These are phyloP conservation scores for Drosophila neotestacea DNA, from an alignment of 2,888 invertebrate genomes.

Conservation along the genomic window DNA sequence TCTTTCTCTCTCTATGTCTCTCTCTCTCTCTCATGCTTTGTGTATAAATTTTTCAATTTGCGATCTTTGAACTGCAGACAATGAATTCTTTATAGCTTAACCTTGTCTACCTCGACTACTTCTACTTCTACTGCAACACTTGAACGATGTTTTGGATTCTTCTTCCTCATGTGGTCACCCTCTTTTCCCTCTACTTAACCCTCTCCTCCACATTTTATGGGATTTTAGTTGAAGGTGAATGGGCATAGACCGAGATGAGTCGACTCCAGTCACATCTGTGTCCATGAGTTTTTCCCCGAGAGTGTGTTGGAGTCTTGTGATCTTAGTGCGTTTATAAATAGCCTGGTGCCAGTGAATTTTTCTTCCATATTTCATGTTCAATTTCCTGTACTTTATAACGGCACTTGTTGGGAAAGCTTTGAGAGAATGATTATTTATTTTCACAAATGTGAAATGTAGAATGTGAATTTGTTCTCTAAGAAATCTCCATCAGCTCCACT, in stretches of 20 bases:
- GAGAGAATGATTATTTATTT: slow-evolving; percentile 19
- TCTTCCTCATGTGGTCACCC: slow-evolving; percentile 44
- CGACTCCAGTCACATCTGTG: slow-evolving; percentile 33
- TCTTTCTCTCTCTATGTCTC: slow-evolving; percentile 11
- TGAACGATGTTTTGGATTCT: slow-evolving; percentile 17
- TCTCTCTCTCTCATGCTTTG: slow-evolving; percentile 25
- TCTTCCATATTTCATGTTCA: slow-evolving; percentile 50
- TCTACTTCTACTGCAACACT: slow-evolving; percentile 18
- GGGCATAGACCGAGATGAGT: slow-evolving; percentile 27
- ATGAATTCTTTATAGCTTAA: slow-evolving; percentile 81
- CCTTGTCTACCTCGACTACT: slow-evolving; percentile 65
- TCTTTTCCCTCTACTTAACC: background rate
- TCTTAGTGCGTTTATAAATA: slow-evolving; percentile 64
- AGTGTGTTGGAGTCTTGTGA: slow-evolving; percentile 32
- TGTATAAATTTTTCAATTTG: slow-evolving; percentile 78
- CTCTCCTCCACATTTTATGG: slow-evolving; percentile 20
- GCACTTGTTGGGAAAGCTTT: slow-evolving; percentile 51
- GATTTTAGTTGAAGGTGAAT: slow-evolving; percentile 53
- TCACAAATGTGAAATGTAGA: slow-evolving; percentile 28
- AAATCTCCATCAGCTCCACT: slow-evolving; percentile 5
- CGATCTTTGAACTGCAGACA: slow-evolving; percentile 78
- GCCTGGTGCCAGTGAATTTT: slow-evolving; percentile 37
- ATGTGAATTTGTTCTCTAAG: slow-evolving; percentile 17
- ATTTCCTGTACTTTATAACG: slow-evolving; percentile 61
- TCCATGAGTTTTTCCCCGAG: slow-evolving; percentile 16